These are phyloP conservation scores for Penaeus indicus DNA, from an alignment of 1,140 invertebrate species.

Conservation along the genomic window DNA sequence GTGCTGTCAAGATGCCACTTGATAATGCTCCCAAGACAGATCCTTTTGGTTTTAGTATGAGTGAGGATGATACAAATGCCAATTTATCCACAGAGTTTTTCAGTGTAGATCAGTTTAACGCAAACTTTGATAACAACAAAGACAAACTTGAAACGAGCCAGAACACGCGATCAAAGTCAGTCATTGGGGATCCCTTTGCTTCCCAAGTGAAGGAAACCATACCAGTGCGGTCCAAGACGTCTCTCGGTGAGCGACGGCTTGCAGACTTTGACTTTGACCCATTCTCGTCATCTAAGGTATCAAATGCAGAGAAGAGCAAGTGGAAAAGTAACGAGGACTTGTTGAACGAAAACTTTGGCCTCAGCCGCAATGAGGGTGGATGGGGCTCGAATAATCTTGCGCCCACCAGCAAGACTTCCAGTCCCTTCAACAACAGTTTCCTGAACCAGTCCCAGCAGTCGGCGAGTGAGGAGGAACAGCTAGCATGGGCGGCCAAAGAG, in stretches of 20 bases:
- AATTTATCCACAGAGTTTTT: conserved; percentile 42
- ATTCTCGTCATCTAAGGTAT: conserved; percentile 55
- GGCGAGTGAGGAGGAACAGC: conserved; percentile 69
- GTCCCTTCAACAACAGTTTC: conserved; percentile 13
- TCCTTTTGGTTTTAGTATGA: conserved; percentile 56
- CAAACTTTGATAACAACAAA: conserved; percentile 33
- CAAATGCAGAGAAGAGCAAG: conserved; percentile 47
- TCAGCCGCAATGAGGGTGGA: background rate
- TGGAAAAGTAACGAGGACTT: conserved; percentile 66
- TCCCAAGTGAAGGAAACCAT: conserved; percentile 37
- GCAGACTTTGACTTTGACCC: conserved; percentile 63
- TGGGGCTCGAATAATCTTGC: conserved; percentile 18
- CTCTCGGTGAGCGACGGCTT: conserved; percentile 54
- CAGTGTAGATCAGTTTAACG: background rate
- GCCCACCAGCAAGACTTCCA: conserved; percentile 58
- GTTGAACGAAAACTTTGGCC: conserved; percentile 62
- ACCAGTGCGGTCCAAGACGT: conserved; percentile 62
- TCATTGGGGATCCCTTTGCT: conserved; percentile 61
- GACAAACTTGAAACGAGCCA: conserved; percentile 25
- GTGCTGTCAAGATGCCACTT: conserved; percentile 22
- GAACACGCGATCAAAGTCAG: conserved; percentile 62
- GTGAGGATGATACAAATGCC: conserved; percentile 53
- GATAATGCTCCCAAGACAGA: conserved; percentile 53
- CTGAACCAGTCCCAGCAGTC: conserved; percentile 42
- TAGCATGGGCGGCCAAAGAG: conserved; percentile 71